phyloP scores from a whole-genome alignment of 2,113 vertebrate species.

The Ifrita kowaldi region DNA sequence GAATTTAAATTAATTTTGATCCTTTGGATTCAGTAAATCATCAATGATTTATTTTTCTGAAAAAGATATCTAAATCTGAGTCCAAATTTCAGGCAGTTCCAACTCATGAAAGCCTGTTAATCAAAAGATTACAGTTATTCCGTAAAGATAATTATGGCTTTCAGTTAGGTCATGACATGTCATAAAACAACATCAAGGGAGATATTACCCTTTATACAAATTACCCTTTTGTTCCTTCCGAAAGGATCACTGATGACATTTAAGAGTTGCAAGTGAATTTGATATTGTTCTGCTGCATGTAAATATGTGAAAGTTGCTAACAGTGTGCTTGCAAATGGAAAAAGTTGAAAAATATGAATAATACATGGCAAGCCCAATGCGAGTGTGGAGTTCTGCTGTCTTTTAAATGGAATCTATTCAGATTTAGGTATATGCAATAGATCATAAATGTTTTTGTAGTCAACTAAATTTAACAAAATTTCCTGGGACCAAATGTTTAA shows the following conservation, averaged over 20 bases:
- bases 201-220: conserved; percentile 22
- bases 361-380: not conserved
- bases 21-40: not conserved
- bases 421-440: not conserved
- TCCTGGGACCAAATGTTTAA: not conserved
- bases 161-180: conserved; percentile 13
- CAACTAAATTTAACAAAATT: not conserved
- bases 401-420: not conserved
- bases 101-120: not conserved
- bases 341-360: not conserved
- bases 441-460: not conserved
- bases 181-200: not conserved
- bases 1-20: not conserved
- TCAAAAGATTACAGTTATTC: conserved; percentile 29
- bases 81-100: not conserved
- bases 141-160: conserved; percentile 13
- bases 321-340: not conserved
- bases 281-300: not conserved
- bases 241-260: not conserved
- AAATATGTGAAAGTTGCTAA: not conserved
- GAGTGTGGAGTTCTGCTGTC: not conserved
- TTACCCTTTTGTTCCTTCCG: conserved; percentile 9
- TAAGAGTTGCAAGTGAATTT: not conserved
- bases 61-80: not conserved
- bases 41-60: not conserved